Conservation (phyloP, 2,797 vertebrate species). For the Cynopterus sphinx region DNA sequence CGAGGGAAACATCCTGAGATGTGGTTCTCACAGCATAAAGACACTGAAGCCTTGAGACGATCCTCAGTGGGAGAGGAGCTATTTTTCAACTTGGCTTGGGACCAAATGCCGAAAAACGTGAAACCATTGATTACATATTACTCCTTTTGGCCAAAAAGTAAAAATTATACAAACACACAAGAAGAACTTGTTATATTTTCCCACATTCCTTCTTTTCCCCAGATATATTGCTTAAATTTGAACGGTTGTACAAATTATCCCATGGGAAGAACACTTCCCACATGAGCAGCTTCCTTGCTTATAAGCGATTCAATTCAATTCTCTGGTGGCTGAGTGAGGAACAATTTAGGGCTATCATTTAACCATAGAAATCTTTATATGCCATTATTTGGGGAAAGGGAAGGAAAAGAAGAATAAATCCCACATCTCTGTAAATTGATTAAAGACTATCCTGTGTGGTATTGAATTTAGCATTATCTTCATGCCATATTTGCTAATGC, state of each 20-base stretch:
- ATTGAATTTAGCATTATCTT: not conserved
- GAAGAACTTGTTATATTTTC: conserved; percentile 53
- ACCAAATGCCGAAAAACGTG: conserved; percentile 49
- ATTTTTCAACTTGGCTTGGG: conserved; percentile 58
- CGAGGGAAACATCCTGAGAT: conserved; percentile 69
- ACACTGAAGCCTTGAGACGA: conserved; percentile 20
- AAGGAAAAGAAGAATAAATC: not conserved
- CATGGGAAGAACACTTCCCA: conserved; percentile 69
- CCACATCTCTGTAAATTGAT: not conserved
- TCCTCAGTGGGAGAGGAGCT: not conserved
- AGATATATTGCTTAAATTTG: conserved; percentile 74
- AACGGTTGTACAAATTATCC: conserved; percentile 51
- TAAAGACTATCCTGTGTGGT: not conserved
- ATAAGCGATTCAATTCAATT: conserved; percentile 29
- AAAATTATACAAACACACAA: conserved; percentile 65
- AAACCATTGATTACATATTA: conserved; percentile 65
- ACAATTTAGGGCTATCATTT: conserved; percentile 8
- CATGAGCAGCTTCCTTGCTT: conserved; percentile 55
- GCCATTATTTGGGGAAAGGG: not conserved
- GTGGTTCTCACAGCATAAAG: conserved; percentile 77
- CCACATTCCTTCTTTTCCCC: conserved; percentile 68
- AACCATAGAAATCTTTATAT: not conserved
- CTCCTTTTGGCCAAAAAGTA: conserved; percentile 43
- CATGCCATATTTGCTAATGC: not conserved
- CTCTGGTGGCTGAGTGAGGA: conserved; percentile 22